A percentile compares a stretch with the other conserved stretches of the same genome.
Conservation (phyloP, 1,140 invertebrate genomes). For the Platorchestia sp. region DNA sequence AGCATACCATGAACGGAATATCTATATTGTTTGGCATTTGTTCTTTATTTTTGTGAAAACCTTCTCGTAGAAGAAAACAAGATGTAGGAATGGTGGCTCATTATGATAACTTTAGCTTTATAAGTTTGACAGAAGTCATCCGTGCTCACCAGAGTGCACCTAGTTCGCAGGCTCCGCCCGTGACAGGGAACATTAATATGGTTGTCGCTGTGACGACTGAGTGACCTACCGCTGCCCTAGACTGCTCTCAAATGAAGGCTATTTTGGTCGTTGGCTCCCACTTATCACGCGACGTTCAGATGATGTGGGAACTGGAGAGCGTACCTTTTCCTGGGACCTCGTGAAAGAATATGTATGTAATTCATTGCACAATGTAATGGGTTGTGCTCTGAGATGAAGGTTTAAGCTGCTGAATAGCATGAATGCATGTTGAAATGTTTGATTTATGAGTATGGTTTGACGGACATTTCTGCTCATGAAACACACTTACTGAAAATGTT, state of each 20-base stretch:
- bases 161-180: not conserved
- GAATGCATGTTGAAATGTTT: not conserved
- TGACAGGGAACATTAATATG: not conserved
- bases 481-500: too few species aligned
- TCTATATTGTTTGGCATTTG: too few species aligned
- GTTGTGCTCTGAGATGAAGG: not conserved
- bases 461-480: too few species aligned
- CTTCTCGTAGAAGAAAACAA: too few species aligned
- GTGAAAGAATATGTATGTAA: not conserved
- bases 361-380: not conserved
- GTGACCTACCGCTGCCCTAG: not conserved
- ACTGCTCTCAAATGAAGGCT: not conserved
- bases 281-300: not conserved
- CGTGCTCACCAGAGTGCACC: not conserved
- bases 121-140: too few species aligned
- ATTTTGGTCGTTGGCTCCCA: not conserved
- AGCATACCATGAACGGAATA: too few species aligned
- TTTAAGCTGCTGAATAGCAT: too few species aligned
- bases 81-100: too few species aligned
- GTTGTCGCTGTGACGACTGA: not conserved
- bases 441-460: not conserved
- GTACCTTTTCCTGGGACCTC: not conserved
- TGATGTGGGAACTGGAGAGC: not conserved
- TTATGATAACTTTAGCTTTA: too few species aligned
- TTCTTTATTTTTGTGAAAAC: too few species aligned